A percentile compares a stretch with the other conserved stretches of the same genome.
phyloP scores from a whole-genome alignment of 2,797 vertebrate species.

The Pseudotriccus pelzelni region DNA sequence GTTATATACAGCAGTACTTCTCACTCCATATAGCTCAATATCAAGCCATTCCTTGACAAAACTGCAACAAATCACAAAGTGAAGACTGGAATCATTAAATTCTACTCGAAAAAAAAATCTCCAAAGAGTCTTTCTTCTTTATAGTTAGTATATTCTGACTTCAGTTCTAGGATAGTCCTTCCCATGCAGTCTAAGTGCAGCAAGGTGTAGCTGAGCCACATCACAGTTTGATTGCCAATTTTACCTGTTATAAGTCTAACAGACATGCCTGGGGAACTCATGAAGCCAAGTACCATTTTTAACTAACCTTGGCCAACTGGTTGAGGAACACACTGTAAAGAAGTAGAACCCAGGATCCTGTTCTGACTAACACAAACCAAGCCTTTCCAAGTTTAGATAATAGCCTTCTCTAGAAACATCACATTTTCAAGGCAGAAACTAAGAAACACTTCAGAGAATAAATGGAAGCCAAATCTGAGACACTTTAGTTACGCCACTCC shows the following conservation, averaged over 20 bases:
- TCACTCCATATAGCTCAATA: background rate
- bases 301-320: background rate
- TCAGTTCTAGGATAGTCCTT: background rate
- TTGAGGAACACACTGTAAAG: rapidly evolving
- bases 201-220: background rate
- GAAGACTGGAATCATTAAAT: background rate
- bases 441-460: background rate
- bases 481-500: background rate
- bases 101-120: background rate
- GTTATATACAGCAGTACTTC: background rate
- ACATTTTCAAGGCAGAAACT: background rate
- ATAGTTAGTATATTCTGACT: background rate
- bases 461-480: background rate
- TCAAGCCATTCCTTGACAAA: background rate
- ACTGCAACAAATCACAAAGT: background rate
- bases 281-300: background rate
- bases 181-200: background rate
- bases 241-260: background rate
- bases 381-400: background rate
- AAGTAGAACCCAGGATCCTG: background rate
- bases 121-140: background rate
- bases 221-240: background rate
- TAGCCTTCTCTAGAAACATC: background rate
- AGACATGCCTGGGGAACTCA: background rate
- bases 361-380: background rate